Evolutionary conservation across 92 coral and sea anemone species (phyloP), one percentile per base, ranked within the genome.

Genomic region (Bergia sp.): DNA sequence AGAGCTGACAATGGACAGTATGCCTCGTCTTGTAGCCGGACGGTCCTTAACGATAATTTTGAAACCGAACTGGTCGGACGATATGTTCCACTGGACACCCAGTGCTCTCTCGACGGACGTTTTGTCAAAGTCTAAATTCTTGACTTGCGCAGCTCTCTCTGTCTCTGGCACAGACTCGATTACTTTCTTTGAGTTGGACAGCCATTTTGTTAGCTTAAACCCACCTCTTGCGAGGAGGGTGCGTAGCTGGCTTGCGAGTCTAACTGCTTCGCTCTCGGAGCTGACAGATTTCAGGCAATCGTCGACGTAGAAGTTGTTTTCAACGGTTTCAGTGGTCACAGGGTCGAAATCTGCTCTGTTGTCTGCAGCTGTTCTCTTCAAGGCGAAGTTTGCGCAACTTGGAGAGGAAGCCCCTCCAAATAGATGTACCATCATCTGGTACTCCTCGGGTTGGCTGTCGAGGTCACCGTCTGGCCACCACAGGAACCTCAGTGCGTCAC

Each of bases 381-480:
- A 45, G 11, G 86, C 90, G 21, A 80, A 80, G 55, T 79, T 81
- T 13, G 76, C 73, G 64, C 64, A 55, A 55, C 64, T 55, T 55
- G 64, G 64, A 55, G 64, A 55, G 13, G 64, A 55, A 10, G 81
- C 91, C 6, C 18, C 80, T 7, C 87, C 80, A 75, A 81, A 45
- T 37, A 88, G 36, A 71, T 88, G 29, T 29, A 29, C 29, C 29
- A 42, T 61, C 90, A 88, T 88, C 40, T 88, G 72, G 74, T 53
- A 82, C 40, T 89, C 91, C 55, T 74, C 66, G 3, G 84, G 80
- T 7, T 71, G 20, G 84, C 42, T 67, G 69, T 61, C 75, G 20
- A 73, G 73, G 91, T 89, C 67, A 0, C 91, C 89, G 5, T 89
- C 88, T 18, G 91, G 88, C 91, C 91, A 83, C 91, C 91, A 83